These are phyloP conservation scores for Apodemia zela DNA, from an alignment of 2,888 invertebrate genomes.

Conservation along the genomic window DNA sequence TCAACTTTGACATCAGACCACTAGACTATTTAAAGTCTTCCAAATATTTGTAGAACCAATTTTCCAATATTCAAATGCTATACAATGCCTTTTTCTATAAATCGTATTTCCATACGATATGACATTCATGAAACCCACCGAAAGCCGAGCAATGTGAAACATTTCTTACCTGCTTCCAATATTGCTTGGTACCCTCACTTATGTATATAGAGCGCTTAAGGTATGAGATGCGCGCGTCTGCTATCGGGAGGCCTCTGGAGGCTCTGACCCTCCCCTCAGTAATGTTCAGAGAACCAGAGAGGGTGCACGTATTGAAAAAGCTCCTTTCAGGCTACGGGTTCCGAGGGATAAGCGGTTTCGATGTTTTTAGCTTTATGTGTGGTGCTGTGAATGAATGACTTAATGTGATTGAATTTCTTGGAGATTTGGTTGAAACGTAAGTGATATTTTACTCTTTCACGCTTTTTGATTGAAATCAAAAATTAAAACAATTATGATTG, in stretches of 20 bases:
- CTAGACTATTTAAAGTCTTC: too few species aligned
- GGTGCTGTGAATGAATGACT: constrained; percentile 50
- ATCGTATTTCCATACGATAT: constrained; percentile 28
- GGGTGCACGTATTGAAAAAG: constrained; percentile 49
- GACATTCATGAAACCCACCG: constrained; percentile 31
- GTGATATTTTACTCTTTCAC: constrained; percentile 17
- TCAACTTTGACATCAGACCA: too few species aligned
- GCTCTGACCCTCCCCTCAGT: constrained; percentile 68
- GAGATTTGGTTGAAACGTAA: constrained; percentile 43
- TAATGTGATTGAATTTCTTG: constrained; percentile 49
- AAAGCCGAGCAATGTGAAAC: constrained; percentile 43
- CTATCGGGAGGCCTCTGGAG: constrained; percentile 45
- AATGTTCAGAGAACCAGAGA: constrained; percentile 42
- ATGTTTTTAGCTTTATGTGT: constrained; percentile 36
- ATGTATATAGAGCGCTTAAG: constrained; percentile 42
- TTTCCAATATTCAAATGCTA: constrained; percentile 15
- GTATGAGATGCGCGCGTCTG: constrained; percentile 73
- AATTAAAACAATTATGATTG: not conserved
- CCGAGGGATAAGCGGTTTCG: constrained; percentile 36
- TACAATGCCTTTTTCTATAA: constrained; percentile 25
- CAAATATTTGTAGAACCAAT: not conserved
- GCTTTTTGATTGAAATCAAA: not conserved
- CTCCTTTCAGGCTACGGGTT: constrained; percentile 44
- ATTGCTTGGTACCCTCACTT: constrained; percentile 51
- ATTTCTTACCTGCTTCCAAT: constrained; percentile 57